A percentile compares a stretch with the other conserved stretches of the same genome.
Evolutionary conservation across 1,140 invertebrate species (phyloP).

Genomic region (Achatina immaculata): DNA sequence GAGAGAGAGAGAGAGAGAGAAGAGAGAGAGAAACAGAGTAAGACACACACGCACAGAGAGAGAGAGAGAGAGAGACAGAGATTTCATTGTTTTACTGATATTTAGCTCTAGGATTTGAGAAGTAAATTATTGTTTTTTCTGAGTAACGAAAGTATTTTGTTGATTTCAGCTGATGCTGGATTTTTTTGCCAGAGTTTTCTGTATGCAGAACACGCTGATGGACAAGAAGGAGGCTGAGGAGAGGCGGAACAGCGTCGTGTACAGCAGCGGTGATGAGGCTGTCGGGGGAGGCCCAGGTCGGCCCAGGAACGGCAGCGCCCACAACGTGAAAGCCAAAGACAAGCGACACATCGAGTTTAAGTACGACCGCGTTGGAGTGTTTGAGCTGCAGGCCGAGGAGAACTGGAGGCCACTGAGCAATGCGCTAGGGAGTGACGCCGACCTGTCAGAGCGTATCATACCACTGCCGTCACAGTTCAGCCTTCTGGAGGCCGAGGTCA

Average conservation of each 20-base stretch:
- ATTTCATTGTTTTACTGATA: background rate
- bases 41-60: too few species aligned
- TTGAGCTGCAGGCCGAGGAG: conserved; percentile 55
- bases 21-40: too few species aligned
- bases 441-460: conserved; percentile 27
- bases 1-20: background rate
- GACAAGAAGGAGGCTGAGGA: conserved; percentile 39
- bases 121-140: background rate
- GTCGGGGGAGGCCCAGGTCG: conserved; percentile 2
- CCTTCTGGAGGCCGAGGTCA: conserved; percentile 61
- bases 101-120: background rate
- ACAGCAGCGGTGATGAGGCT: background rate
- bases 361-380: conserved; percentile 52
- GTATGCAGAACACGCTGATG: conserved; percentile 63
- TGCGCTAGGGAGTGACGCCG: conserved; percentile 23
- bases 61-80: background rate
- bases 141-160: background rate
- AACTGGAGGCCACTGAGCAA: conserved; percentile 42
- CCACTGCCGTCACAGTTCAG: conserved; percentile 34
- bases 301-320: background rate
- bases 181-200: conserved; percentile 64
- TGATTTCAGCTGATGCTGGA: conserved; percentile 65
- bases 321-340: conserved; percentile 38
- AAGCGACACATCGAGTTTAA: conserved; percentile 46
- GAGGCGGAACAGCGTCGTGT: conserved; percentile 8